Conservation (phyloP, 2,888 invertebrate genomes). For the Andrena hattorfiana region DNA sequence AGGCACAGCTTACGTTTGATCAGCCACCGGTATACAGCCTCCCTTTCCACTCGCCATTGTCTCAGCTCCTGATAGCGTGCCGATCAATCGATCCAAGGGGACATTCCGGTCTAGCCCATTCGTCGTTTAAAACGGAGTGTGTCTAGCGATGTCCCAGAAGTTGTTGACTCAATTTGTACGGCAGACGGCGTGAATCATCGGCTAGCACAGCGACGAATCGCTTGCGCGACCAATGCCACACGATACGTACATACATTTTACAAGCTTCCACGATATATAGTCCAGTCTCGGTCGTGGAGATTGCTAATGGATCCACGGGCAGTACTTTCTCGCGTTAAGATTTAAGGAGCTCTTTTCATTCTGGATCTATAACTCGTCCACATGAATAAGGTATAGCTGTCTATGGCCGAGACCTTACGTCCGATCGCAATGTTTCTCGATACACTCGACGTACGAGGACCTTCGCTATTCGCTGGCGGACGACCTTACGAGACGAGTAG, state of each 20-base stretch:
- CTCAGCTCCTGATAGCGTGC: not conserved
- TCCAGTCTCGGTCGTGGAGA: not conserved
- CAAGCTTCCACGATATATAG: not conserved
- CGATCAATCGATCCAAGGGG: conserved; percentile 34
- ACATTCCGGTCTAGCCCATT: not conserved
- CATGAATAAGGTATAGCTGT: conserved; percentile 4
- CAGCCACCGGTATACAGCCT: conserved; percentile 59
- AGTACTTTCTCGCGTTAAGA: conserved; percentile 2
- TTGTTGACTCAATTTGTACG: conserved; percentile 34
- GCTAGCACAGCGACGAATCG: conserved; percentile 1
- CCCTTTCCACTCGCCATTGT: conserved; percentile 36
- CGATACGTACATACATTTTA: not conserved
- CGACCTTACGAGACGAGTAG: conserved; percentile 1
- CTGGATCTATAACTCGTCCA: not conserved
- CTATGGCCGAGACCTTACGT: not conserved
- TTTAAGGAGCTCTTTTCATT: conserved; percentile 21
- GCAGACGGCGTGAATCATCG: conserved; percentile 25
- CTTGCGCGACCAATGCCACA: not conserved
- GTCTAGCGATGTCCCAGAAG: not conserved
- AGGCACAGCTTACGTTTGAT: conserved; percentile 57
- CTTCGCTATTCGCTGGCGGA: conserved; percentile 2
- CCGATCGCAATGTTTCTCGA: conserved; percentile 8
- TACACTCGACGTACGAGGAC: not conserved
- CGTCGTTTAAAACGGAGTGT: not conserved
- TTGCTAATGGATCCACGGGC: not conserved